Evolutionary conservation across 2,888 invertebrate species (phyloP).

Genomic region (Epinotia ramella): DNA sequence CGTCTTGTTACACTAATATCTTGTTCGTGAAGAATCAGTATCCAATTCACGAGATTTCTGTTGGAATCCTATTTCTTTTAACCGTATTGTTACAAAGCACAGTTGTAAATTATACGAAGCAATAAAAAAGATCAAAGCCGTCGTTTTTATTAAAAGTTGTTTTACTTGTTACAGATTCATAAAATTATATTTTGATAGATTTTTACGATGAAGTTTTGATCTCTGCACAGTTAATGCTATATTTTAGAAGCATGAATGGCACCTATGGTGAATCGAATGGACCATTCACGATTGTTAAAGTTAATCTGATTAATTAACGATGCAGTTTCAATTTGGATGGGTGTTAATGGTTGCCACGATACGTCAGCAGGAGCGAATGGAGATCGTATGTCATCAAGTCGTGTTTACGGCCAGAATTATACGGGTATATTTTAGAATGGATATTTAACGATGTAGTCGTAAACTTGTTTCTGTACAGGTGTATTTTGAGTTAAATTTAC

Average conservation of each 20-base stretch:
- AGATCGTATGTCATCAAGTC: slow-evolving; percentile 24
- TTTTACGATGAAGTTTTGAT: slow-evolving; percentile 17
- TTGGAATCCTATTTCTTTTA: slow-evolving; percentile 2
- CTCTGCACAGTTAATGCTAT: slow-evolving; percentile 9
- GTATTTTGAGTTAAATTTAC: slow-evolving; percentile 2
- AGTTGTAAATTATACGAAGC: slow-evolving; percentile 25
- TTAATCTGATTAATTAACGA: slow-evolving; percentile 48
- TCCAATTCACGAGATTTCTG: slow-evolving; percentile 49
- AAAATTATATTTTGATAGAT: slow-evolving; percentile 18
- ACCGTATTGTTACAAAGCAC: not conserved
- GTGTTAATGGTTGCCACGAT: slow-evolving; percentile 18
- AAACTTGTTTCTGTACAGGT: slow-evolving; percentile 45
- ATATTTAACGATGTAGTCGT: slow-evolving; percentile 13
- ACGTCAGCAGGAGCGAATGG: slow-evolving; percentile 22
- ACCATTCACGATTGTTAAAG: slow-evolving; percentile 40
- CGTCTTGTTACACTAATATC: slow-evolving; percentile 64
- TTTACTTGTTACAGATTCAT: slow-evolving; percentile 14
- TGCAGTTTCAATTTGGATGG: slow-evolving; percentile 27
- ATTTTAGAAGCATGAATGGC: slow-evolving; percentile 28
- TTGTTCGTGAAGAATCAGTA: slow-evolving; percentile 58
- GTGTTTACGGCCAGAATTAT: slow-evolving; percentile 29
- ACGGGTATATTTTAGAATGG: slow-evolving; percentile 21
- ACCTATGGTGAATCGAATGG: slow-evolving; percentile 23
- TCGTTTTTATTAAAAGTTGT: slow-evolving; percentile 34
- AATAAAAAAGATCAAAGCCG: slow-evolving; percentile 36